Evolutionary conservation across 1,140 invertebrate species (phyloP).

Genomic region (Heliothis virescens): DNA sequence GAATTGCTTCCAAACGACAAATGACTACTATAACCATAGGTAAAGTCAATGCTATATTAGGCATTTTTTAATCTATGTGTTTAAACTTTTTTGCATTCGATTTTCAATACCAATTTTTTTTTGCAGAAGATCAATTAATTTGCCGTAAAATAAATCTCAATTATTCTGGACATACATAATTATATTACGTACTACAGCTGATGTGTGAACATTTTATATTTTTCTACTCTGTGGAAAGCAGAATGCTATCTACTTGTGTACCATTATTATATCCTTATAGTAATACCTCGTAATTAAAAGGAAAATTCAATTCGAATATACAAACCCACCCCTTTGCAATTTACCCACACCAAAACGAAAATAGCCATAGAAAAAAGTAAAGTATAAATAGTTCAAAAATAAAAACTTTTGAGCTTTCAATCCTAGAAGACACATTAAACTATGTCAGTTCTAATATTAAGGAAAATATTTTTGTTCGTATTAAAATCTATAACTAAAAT

Average conservation of each 20-base stretch:
- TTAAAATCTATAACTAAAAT: neutral
- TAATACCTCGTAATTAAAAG: constrained; percentile 32
- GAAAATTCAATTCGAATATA: neutral
- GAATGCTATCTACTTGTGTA: neutral
- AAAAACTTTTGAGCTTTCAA: neutral
- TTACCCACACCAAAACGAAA: constrained; percentile 19
- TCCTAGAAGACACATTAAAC: neutral
- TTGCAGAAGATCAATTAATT: too few relatives aligned
- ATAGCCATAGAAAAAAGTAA: neutral
- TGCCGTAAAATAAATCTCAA: too few relatives aligned
- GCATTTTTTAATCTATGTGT: too few relatives aligned
- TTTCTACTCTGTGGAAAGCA: neutral
- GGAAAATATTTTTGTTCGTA: neutral
- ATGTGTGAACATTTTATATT: too few relatives aligned
- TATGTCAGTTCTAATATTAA: too few relatives aligned
- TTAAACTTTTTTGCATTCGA: too few relatives aligned
- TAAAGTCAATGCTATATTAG: too few relatives aligned
- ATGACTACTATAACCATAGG: too few relatives aligned
- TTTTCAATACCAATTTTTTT: too few relatives aligned
- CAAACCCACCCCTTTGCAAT: constrained; percentile 5
- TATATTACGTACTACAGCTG: too few relatives aligned
- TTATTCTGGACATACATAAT: too few relatives aligned
- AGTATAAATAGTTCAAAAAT: neutral
- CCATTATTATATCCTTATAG: neutral
- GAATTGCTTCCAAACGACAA: too few relatives aligned